Evolutionary conservation across 2,797 vertebrate species (phyloP), one percentile per base, ranked within the genome.

Genomic region (Oreochromis mossambicus): DNA sequence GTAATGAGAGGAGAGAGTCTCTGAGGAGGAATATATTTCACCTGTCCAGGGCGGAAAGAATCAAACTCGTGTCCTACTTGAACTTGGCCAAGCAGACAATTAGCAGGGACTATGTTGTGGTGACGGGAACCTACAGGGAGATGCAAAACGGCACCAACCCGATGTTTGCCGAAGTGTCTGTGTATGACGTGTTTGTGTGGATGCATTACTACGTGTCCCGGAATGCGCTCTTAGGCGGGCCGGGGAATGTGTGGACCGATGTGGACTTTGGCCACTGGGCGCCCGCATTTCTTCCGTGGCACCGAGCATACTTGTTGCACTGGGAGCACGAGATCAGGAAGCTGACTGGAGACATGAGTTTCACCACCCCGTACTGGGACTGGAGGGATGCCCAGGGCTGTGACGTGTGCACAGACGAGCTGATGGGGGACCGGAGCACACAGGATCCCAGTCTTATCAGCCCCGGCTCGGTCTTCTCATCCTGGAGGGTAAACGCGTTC

Each of bases 121-220:
- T 95, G 41, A 97, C 92, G 0, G 97, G 97, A 8, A 99, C 97
- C 0, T 97, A 96, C 14, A 26, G 32, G 12, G 96, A 99, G 93
- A 99, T 99, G 97, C 95, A 90, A 52, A 98, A 98, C 2, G 98
- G 97, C 4, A 96, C 97, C 13, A 93, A 41, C 2, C 97, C 97
- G 1, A 93, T 98, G 95, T 99, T 99, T 88, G 95, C 84, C 1
- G 94, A 98, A 13, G 97, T 97, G 77, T 97, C 88, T 0, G 83
- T 97, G 54, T 99, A 98, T 1, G 98, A 99, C n/a, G 92, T 98
- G 24, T 99, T 98, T 52, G 98, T 99, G 76, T 99, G 98, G 98
- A 96, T 98, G 89, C 98, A 99, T 87, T 99, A 99, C 54, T 99
- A 98, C 1, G 97, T 97, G 32, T 98, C 98, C 56, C 94, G 97